Conservation (phyloP, 2,797 vertebrate species). For the Buphagus erythrorhynchus region DNA sequence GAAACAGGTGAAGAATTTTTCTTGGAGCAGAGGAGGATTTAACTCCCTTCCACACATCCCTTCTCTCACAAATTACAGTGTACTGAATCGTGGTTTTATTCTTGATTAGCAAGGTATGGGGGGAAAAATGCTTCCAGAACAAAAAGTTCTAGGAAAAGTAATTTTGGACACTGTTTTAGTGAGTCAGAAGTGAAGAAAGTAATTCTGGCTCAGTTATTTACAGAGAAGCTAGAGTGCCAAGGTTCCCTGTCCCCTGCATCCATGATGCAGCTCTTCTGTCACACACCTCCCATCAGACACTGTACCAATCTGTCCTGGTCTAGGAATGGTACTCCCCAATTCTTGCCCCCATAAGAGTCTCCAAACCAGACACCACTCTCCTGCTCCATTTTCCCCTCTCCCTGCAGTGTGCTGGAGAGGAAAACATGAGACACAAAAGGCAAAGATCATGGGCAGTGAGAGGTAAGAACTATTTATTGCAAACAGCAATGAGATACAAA, state of each 20-base stretch:
- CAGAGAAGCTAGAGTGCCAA: neutral
- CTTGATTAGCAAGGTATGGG: neutral
- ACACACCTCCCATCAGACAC: neutral
- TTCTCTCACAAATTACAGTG: neutral
- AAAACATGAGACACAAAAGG: neutral
- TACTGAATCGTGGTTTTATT: neutral
- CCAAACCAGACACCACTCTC: neutral
- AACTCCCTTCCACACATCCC: neutral
- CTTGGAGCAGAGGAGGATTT: neutral
- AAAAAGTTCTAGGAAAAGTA: neutral
- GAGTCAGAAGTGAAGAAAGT: neutral
- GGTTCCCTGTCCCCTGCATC: neutral
- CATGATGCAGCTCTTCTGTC: neutral
- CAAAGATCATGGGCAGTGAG: neutral
- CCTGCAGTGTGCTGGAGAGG: neutral
- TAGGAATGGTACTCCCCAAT: neutral
- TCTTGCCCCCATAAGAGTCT: neutral
- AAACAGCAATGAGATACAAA: neutral
- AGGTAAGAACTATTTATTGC: neutral
- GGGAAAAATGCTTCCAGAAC: neutral
- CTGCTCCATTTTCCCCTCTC: neutral
- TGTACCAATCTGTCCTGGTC: neutral
- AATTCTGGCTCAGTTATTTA: neutral
- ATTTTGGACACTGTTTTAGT: neutral
- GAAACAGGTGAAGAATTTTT: neutral